Conservation (phyloP, 2,797 vertebrate genomes). For the Peromyscus aztecus region DNA sequence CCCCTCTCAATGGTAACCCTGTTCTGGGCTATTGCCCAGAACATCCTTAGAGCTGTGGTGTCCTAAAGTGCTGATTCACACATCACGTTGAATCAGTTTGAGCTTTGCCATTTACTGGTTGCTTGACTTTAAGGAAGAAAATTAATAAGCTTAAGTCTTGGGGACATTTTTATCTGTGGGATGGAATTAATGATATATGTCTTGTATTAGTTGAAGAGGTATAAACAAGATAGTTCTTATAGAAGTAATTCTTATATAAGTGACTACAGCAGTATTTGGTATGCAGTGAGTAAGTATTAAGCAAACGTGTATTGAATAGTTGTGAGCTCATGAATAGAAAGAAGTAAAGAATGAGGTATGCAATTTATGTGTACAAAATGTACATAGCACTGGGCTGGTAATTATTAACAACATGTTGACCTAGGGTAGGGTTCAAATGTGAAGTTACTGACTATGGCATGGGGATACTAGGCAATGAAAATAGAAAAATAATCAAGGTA, state of each 20-base stretch:
- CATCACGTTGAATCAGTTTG: neutral
- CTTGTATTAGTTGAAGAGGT: neutral
- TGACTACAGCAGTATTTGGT: neutral
- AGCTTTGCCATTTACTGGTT: neutral
- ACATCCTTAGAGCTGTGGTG: rapidly evolving
- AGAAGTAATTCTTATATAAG: neutral
- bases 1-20: neutral
- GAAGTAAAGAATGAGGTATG: neutral
- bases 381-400: neutral
- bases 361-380: neutral
- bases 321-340: neutral
- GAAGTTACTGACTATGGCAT: neutral
- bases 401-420: neutral
- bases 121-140: neutral
- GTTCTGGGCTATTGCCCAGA: neutral
- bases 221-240: neutral
- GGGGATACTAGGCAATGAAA: neutral
- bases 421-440: rapidly evolving
- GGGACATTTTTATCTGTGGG: neutral
- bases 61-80: neutral
- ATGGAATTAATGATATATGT: neutral
- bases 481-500: neutral
- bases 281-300: neutral
- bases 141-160: neutral
- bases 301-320: neutral